Evolutionary conservation across 1,140 invertebrate genomes (phyloP), one percentile per base, ranked within the genome.

Genomic region (Musca domestica): DNA sequence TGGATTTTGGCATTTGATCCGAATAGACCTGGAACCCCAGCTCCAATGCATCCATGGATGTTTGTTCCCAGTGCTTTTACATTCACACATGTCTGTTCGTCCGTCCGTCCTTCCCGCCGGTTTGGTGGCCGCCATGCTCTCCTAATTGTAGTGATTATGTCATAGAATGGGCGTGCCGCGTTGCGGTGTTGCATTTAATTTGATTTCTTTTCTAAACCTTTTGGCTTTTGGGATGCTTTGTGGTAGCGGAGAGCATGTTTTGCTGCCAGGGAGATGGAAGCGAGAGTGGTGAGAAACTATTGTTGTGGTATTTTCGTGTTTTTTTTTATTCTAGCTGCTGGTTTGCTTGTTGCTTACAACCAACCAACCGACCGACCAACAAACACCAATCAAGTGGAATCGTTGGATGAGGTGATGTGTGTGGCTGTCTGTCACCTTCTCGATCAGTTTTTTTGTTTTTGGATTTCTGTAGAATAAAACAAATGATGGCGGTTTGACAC

Each of bases 71-170:
- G 10, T 41, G 34, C 34, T 41, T 61, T 61, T 41, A 34, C 56
- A 61, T 41, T 20, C 34, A 41, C 34, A 41, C 34, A 41, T 41
- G 34, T 61, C 5, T 58, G 12, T 5, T 30, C 30, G 12, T 10
- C n/a, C n/a, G 56, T 19, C 25, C 14, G 56, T 61, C 27, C 19
- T n/a, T n/a, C n/a, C n/a, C n/a, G n/a, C n/a, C n/a, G n/a, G 14
- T 51, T 0, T 17, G 12, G 12, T 27, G 27, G 54, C 19, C 12
- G 34, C 9, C 15, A 6, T 17, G 25, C n/a, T 30, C 34, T n/a
- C 19, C 56, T 61, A 61, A 61, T 61, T 41, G 56, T 27, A 12
- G n/a, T 61, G 56, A 61, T 61, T 61, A 61, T 61, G 56, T 61
- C 56, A 61, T 41, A 41, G n/a, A 41, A 19, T 61, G 27, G 56